Evolutionary conservation across 2,797 vertebrate species (phyloP).

Genomic region (Rhinichthys osculus): DNA sequence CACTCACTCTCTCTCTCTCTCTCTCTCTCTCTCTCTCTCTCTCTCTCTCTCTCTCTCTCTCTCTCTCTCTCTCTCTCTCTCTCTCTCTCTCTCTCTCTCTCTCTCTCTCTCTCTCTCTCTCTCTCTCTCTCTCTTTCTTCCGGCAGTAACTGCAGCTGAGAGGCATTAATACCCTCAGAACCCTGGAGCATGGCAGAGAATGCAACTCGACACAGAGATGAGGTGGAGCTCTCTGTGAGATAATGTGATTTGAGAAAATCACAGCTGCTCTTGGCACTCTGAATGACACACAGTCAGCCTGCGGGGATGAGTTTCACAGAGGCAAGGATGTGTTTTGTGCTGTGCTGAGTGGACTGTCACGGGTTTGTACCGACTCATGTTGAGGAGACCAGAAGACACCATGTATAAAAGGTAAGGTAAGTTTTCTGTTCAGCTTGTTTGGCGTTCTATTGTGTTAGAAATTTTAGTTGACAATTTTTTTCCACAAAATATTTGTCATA

Average conservation of each 20-base stretch:
- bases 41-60: no score
- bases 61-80: no score
- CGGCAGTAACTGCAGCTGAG: conserved; percentile 50
- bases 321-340: conserved; percentile 49
- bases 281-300: conserved; percentile 38
- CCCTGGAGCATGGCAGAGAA: conserved; percentile 51
- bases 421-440: conserved; percentile 9
- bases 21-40: background rate
- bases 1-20: conserved; percentile 25
- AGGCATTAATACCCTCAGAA: conserved; percentile 58
- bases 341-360: conserved; percentile 53
- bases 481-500: background rate
- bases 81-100: no score
- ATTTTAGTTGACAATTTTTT: background rate
- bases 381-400: conserved; percentile 39
- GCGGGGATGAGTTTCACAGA: conserved; percentile 50
- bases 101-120: no score
- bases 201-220: conserved; percentile 54
- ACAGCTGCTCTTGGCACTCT: conserved; percentile 47
- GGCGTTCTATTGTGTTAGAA: background rate
- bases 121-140: conserved; percentile 23
- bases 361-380: conserved; percentile 42
- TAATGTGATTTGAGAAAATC: conserved; percentile 61
- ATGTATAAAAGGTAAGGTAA: conserved; percentile 46
- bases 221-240: conserved; percentile 61